Conservation (phyloP, 2,797 vertebrate species). For the Toxotes lorentzi region DNA sequence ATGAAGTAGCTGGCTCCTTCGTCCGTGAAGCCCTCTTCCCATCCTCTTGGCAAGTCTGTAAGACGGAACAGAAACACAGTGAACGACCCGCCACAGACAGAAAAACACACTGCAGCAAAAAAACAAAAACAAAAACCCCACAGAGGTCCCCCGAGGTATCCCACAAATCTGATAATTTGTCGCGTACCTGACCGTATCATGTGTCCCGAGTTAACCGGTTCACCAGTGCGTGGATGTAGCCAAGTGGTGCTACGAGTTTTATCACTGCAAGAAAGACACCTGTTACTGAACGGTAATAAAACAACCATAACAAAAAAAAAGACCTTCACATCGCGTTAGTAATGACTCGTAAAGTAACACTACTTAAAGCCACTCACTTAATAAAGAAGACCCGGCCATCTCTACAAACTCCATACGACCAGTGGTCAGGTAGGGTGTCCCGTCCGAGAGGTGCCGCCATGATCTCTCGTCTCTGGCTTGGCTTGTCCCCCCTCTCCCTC, state of each 20-base stretch:
- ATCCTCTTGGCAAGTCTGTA: conserved; percentile 95
- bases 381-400: conserved; percentile 98
- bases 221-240: conserved; percentile 95
- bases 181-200: conserved; percentile 97
- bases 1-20: conserved; percentile 99
- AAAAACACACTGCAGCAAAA: conserved; percentile 55
- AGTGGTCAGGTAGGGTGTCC: conserved; percentile 95
- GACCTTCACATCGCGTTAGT: not conserved
- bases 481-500: conserved; percentile 58
- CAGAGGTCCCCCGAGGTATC: not conserved
- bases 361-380: conserved; percentile 85
- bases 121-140: not conserved
- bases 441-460: conserved; percentile 94
- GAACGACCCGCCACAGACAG: conserved; percentile 43
- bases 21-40: conserved; percentile 98
- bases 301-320: conserved; percentile 3
- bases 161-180: conserved; percentile 17
- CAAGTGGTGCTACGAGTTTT: conserved; percentile 91
- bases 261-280: conserved; percentile 93
- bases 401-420: conserved; percentile 95
- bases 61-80: conserved; percentile 45
- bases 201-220: conserved; percentile 98
- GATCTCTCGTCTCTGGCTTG: conserved; percentile 81
- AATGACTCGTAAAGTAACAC: not conserved
- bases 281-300: conserved; percentile 85